A percentile compares a stretch with the other conserved stretches of the same genome.
These are phyloP conservation scores for Synanceia verrucosa DNA, from an alignment of 2,797 vertebrate genomes.

Conservation along the genomic window DNA sequence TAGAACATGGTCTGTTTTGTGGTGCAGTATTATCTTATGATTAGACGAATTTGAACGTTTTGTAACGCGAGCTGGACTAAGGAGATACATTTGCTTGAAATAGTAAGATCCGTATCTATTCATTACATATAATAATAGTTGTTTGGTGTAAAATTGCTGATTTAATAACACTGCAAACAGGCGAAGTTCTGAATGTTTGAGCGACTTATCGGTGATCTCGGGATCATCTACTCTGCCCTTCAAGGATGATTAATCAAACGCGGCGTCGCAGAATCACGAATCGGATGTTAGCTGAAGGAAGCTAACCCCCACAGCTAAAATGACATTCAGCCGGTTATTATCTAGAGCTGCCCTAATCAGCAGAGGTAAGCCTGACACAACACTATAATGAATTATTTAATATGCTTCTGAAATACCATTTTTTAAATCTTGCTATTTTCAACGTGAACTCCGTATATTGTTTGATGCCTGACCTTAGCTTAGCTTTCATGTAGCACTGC, in stretches of 20 bases:
- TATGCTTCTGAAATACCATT: accelerated
- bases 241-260: slow-evolving; percentile 37
- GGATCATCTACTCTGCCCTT: not conserved
- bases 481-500: slow-evolving; percentile 21
- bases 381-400: accelerated
- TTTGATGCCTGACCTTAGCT: slow-evolving; percentile 76
- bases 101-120: not conserved
- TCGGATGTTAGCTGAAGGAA: not conserved
- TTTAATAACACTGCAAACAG: not conserved
- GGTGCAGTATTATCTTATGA: not conserved
- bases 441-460: not conserved
- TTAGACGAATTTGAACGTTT: not conserved
- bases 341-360: slow-evolving; percentile 40
- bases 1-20: no score
- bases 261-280: not conserved
- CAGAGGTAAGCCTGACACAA: slow-evolving; percentile 58
- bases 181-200: no score
- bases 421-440: not conserved
- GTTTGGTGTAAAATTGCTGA: not conserved
- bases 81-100: not conserved
- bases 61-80: no score
- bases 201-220: slow-evolving; percentile 20
- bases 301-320: slow-evolving; percentile 53
- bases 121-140: not conserved
- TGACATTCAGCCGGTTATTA: slow-evolving; percentile 68